Conservation (phyloP, 2,113 vertebrate species). For the Lophius piscatorius region DNA sequence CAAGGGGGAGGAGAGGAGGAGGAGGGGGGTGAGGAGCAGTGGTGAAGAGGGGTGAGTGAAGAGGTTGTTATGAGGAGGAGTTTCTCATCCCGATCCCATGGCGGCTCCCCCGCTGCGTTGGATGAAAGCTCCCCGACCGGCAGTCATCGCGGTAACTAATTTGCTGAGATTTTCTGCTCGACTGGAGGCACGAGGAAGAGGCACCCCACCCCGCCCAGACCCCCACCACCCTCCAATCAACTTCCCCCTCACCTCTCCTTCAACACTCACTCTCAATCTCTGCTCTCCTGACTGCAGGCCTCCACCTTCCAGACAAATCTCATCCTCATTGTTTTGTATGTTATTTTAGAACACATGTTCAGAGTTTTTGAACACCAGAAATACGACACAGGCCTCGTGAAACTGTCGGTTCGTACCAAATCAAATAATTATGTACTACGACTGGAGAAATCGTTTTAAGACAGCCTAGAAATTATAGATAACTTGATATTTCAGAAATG, state of each 20-base stretch:
- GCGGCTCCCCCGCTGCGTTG: slow-evolving; percentile 63
- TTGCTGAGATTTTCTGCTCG: slow-evolving; percentile 86
- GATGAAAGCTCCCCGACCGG: slow-evolving; percentile 83
- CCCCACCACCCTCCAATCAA: slow-evolving; percentile 23
- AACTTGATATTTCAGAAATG: too few species aligned
- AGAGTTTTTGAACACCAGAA: too few species aligned
- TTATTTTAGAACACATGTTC: too few species aligned
- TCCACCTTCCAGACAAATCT: too few species aligned
- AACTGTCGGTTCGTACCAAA: too few species aligned
- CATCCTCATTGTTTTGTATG: too few species aligned
- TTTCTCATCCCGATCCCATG: slow-evolving; percentile 63
- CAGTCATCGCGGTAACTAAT: slow-evolving; percentile 81
- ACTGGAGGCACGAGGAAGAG: slow-evolving; percentile 83
- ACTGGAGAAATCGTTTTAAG: too few species aligned
- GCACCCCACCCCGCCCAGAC: slow-evolving; percentile 35
- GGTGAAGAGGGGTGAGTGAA: slow-evolving; percentile 31
- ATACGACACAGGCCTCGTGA: too few species aligned
- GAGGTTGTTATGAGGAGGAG: slow-evolving; percentile 48
- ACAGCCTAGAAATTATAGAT: too few species aligned
- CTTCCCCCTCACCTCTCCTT: slow-evolving; percentile 44
- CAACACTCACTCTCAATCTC: slow-evolving; percentile 35
- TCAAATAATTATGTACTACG: too few species aligned
- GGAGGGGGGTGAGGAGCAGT: background rate
- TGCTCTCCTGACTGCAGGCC: slow-evolving; percentile 4
- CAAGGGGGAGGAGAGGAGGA: background rate